These are phyloP conservation scores for Sarcophaga caerulescens DNA, from an alignment of 2,888 invertebrate species.

Conservation along the genomic window DNA sequence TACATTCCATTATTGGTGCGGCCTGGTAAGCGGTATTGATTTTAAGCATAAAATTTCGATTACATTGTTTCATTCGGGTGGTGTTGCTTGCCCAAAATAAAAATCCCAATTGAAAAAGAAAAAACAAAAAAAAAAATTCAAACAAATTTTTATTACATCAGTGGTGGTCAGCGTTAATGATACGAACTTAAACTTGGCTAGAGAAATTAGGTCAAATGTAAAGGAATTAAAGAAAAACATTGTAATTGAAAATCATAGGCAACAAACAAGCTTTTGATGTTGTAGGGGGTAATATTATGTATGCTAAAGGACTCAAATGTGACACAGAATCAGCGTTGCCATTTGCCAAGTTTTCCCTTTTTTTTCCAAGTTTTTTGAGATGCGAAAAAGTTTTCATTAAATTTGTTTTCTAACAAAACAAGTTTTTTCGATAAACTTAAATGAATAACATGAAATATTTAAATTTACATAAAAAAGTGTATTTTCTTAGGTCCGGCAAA, in stretches of 20 bases:
- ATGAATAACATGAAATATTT: too few relatives aligned
- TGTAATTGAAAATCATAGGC: background rate
- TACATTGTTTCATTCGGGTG: conserved; percentile 1
- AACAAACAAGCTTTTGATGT: background rate
- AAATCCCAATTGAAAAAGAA: conserved; percentile 19
- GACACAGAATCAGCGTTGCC: too few relatives aligned
- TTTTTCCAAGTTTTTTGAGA: too few relatives aligned
- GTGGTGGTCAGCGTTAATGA: conserved; percentile 27
- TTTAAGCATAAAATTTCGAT: conserved; percentile 22
- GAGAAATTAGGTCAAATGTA: conserved; percentile 41
- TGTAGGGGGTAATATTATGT: too few relatives aligned
- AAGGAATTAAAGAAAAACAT: background rate
- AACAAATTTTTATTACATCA: conserved; percentile 28
- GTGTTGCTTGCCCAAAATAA: background rate
- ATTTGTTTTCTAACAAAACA: too few relatives aligned
- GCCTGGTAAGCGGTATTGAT: conserved; percentile 2
- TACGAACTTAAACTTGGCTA: conserved; percentile 48
- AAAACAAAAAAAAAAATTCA: background rate
- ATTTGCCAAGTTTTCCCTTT: too few relatives aligned
- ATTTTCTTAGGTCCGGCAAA: too few relatives aligned
- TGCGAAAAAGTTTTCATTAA: too few relatives aligned
- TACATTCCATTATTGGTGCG: conserved; percentile 56
- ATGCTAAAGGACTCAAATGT: too few relatives aligned
- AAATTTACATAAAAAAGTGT: too few relatives aligned
- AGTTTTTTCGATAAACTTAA: too few relatives aligned